phyloP scores from a whole-genome alignment of 2,797 vertebrate species.

The Harpagifer antarcticus region DNA sequence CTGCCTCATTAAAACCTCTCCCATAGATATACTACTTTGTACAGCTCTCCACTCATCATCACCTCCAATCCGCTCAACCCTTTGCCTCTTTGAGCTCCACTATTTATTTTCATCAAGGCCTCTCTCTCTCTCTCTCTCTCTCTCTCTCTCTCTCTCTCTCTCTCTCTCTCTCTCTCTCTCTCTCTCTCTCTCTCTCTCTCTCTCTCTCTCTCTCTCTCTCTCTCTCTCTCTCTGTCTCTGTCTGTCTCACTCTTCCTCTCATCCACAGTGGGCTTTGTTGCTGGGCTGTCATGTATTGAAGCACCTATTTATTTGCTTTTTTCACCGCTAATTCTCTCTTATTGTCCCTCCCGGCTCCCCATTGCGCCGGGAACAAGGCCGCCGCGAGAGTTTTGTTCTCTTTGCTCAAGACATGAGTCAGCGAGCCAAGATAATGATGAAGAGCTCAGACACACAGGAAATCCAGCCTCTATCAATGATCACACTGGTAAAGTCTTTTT shows the following conservation, averaged over 20 bases:
- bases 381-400: conserved; percentile 78
- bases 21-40: conserved; percentile 92
- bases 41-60: conserved; percentile 92
- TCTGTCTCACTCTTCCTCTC: conserved; percentile 37
- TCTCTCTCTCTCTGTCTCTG: conserved; percentile 6
- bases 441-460: conserved; percentile 68
- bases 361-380: conserved; percentile 88
- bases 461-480: conserved; percentile 56
- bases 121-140: conserved; percentile 8
- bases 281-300: conserved; percentile 93
- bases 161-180: conserved; percentile 1
- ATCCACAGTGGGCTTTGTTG: conserved; percentile 87
- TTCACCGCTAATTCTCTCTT: conserved; percentile 92
- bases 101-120: conserved; percentile 93
- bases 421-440: conserved; percentile 84
- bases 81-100: conserved; percentile 89
- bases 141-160: conserved; percentile 38
- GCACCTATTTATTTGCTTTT: conserved; percentile 98
- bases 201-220: background rate
- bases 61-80: conserved; percentile 80
- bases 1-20: conserved; percentile 97
- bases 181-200: conserved; percentile 9
- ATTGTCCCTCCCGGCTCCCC: conserved; percentile 89
- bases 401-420: conserved; percentile 89
- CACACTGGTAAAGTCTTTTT: conserved; percentile 44